Conservation (phyloP, 2,888 invertebrate species). For the Eueremaeus valkanovi region DNA sequence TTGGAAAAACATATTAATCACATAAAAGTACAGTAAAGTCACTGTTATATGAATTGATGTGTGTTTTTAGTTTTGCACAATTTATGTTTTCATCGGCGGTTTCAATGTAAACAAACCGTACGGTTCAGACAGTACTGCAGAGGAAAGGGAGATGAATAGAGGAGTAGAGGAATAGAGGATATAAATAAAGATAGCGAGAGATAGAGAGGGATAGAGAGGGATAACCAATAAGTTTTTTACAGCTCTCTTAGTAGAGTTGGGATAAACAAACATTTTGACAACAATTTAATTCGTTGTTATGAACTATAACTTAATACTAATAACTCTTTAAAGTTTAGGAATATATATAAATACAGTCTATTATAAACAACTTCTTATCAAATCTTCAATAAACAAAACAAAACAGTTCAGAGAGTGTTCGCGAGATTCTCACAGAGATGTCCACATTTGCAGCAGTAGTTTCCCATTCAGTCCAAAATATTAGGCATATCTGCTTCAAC, state of each 20-base stretch:
- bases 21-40: not conserved
- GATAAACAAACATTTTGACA: conserved; percentile 1
- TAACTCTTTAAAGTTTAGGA: conserved; percentile 6
- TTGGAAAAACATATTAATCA: not conserved
- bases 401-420: not conserved
- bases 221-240: not conserved
- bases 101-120: not conserved
- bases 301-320: no score
- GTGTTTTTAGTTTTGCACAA: not conserved
- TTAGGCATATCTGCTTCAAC: not conserved
- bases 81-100: conserved; percentile 7
- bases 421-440: no score
- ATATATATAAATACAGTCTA: conserved; percentile 8
- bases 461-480: not conserved
- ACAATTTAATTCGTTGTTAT: conserved; percentile 19
- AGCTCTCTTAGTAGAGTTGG: conserved; percentile 17
- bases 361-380: conserved; percentile 27
- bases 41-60: conserved; percentile 11
- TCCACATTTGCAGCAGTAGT: no score
- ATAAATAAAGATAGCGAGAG: not conserved
- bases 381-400: conserved; percentile 23
- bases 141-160: conserved; percentile 3
- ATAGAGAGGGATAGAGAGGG: not conserved
- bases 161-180: not conserved
- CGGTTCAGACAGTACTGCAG: not conserved